Evolutionary conservation across 2,113 vertebrate species (phyloP).

Genomic region (Centropus unirufus): DNA sequence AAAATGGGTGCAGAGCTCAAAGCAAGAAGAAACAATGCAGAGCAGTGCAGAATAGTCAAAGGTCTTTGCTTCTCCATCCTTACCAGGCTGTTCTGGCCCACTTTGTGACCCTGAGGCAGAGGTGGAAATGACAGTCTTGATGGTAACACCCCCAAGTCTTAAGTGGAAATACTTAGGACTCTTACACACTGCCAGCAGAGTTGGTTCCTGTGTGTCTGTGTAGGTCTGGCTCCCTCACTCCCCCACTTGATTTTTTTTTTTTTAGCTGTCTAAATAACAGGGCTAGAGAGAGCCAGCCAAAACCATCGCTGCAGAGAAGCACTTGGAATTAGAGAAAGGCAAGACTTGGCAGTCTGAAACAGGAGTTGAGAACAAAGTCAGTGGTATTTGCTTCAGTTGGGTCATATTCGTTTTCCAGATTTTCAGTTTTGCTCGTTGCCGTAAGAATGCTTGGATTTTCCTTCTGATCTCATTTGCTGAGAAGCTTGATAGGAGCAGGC

Average conservation of each 20-base stretch:
- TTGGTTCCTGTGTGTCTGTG: neutral
- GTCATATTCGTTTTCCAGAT: slow-evolving; percentile 45
- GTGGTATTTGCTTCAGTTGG: slow-evolving; percentile 31
- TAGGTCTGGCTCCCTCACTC: neutral
- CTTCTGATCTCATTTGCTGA: neutral
- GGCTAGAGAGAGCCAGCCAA: slow-evolving; percentile 15
- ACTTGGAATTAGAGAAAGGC: slow-evolving; percentile 37
- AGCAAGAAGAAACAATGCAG: neutral
- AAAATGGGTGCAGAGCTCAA: neutral
- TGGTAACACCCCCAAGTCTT: too few species aligned
- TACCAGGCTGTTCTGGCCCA: neutral
- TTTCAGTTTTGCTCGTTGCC: slow-evolving; percentile 15
- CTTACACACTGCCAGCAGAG: neutral
- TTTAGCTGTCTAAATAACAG: neutral
- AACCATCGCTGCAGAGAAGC: slow-evolving; percentile 59
- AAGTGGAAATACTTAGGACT: neutral
- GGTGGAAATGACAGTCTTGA: neutral
- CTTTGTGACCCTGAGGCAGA: neutral
- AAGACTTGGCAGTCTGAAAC: slow-evolving; percentile 22
- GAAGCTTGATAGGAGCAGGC: too few species aligned
- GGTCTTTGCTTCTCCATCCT: neutral
- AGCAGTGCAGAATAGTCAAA: neutral
- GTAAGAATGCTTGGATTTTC: slow-evolving; percentile 7
- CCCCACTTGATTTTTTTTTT: neutral
- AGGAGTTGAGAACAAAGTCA: slow-evolving; percentile 27